Evolutionary conservation across 2,113 vertebrate species (phyloP).

Genomic region (Leptocoma aspasia): DNA sequence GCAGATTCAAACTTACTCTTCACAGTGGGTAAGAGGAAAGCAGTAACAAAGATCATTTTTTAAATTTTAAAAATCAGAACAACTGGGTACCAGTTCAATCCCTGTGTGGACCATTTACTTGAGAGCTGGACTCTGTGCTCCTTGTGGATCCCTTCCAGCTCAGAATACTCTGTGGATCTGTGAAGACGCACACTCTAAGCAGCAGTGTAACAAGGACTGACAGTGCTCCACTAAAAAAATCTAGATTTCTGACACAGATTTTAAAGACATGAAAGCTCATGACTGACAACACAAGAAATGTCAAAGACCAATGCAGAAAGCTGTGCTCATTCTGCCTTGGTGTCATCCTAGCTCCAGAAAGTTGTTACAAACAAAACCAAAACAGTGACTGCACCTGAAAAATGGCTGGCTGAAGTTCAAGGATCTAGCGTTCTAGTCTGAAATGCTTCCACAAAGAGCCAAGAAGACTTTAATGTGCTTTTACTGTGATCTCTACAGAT

Average conservation of each 20-base stretch:
- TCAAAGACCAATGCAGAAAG: neutral
- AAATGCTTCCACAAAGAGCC: neutral
- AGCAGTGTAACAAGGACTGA: neutral
- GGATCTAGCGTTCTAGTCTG: neutral
- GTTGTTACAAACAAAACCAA: neutral
- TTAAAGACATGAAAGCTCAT: neutral
- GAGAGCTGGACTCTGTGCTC: rapidly evolving
- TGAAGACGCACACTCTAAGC: neutral
- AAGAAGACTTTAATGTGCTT: neutral
- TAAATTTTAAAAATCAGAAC: neutral
- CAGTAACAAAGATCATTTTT: rapidly evolving
- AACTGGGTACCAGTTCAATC: neutral
- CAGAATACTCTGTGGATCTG: neutral
- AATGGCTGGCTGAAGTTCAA: neutral
- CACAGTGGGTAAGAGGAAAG: neutral
- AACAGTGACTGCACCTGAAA: neutral
- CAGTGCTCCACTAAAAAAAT: neutral
- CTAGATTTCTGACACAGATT: neutral
- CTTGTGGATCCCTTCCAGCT: neutral
- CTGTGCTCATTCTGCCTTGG: neutral
- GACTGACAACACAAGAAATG: neutral
- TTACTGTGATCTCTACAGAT: constrained; percentile 65
- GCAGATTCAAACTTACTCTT: neutral
- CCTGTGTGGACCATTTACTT: neutral
- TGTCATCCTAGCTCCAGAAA: neutral